Evolutionary conservation across 92 coral and sea anemone genomes (phyloP), one percentile per base, ranked within the genome.

Genomic region (Virgularia gustaviana): DNA sequence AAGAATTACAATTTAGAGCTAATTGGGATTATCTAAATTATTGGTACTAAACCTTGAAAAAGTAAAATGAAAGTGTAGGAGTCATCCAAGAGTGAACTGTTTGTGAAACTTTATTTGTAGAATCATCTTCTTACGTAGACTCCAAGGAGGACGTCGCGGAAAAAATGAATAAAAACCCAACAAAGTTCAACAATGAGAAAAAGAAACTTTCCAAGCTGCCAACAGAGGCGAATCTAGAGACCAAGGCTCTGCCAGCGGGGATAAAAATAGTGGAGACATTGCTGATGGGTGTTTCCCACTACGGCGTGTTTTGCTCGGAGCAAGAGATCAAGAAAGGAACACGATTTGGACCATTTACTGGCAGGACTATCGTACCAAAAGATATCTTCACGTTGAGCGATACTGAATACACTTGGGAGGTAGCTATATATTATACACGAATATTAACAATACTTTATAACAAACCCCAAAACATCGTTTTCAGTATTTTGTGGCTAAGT

Each of bases 291-390:
- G 91, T 85, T 31, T 83, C 87, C 16, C 87, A 87, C 43, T 75
- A 77, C 33, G 95, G 90, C 11, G 96, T 89, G 15, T 51, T 83
- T 23, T 89, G 96, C 68, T 81, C 79, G 29, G 87, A 88, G 47
- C 28, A 85, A 18, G 67, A 78, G 35, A 94, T 94, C 72, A 81
- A 89, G 28, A 79, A 83, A 43, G 99, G 99, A 10, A 83, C 99
- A 23, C 72, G 90, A 49, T 83, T 94, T 58, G 99, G 99, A 22
- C 99, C 99, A 12, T 94, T 87, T 73, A 88, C 83, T 6, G 99
- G 99, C 29, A 78, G 53, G 28, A 83, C 65, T 22, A 72, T 89
- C 36, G 24, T 45, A 31, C 90, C 96, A 12, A 55, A 61, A 19
- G 88, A 92, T 22, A 63, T 81, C 36, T n/a, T 78, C 9, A 23